phyloP scores from a whole-genome alignment of 1,140 invertebrate genomes.

The Drosophila suzukii region DNA sequence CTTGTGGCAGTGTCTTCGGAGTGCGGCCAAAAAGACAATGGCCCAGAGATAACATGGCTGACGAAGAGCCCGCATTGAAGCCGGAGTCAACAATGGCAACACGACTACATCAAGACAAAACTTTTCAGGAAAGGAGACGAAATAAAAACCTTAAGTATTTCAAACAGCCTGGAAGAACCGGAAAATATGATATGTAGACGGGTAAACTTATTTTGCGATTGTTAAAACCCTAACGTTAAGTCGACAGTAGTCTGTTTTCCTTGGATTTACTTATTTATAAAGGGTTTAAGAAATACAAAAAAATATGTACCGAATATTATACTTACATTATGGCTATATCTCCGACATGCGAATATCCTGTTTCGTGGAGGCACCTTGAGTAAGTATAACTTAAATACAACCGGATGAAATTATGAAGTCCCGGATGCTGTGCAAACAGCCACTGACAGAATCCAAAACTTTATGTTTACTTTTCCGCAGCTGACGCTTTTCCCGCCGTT shows the following conservation, averaged over 20 bases:
- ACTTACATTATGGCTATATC: conserved; percentile 61
- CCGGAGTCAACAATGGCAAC: conserved; percentile 42
- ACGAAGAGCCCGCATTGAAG: conserved; percentile 59
- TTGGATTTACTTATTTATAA: background rate
- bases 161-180: conserved; percentile 20
- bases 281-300: conserved; percentile 21
- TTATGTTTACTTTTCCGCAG: conserved; percentile 78
- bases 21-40: conserved; percentile 67
- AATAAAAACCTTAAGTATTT: conserved; percentile 77
- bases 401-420: conserved; percentile 71
- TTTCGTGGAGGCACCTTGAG: conserved; percentile 38
- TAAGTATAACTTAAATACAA: conserved; percentile 70
- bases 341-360: conserved; percentile 33
- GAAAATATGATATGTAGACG: conserved; percentile 53
- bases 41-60: conserved; percentile 55
- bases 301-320: conserved; percentile 24
- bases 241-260: background rate
- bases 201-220: conserved; percentile 16
- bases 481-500: conserved; percentile 51
- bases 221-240: conserved; percentile 2
- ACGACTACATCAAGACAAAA: conserved; percentile 53
- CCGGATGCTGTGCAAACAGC: conserved; percentile 58
- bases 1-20: conserved; percentile 27
- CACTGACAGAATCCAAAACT: conserved; percentile 42
- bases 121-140: conserved; percentile 64